Evolutionary conservation across 2,113 vertebrate species (phyloP).

Genomic region (Mormoops blainvillei): DNA sequence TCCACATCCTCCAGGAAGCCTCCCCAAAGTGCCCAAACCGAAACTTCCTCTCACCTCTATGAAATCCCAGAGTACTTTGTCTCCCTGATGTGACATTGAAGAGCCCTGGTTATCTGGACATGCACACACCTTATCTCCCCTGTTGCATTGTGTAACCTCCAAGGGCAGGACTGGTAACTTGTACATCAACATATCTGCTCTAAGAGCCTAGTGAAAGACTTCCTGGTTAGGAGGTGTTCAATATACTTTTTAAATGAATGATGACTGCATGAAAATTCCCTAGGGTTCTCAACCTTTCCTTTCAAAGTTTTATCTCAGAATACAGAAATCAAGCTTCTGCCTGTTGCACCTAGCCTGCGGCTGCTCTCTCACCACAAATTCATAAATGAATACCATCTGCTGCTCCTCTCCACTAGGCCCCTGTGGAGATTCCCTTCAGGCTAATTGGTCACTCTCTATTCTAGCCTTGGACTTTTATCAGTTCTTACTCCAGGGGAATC

Average conservation of each 20-base stretch:
- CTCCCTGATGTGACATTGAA: not conserved
- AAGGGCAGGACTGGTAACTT: not conserved
- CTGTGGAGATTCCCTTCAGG: not conserved
- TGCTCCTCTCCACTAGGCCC: not conserved
- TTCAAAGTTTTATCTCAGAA: conserved; percentile 29
- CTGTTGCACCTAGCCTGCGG: not conserved
- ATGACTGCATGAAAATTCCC: conserved; percentile 22
- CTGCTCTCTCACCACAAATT: not conserved
- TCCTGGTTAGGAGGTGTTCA: conserved; percentile 21
- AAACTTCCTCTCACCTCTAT: not conserved
- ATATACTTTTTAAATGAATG: conserved; percentile 38
- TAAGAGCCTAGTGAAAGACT: not conserved
- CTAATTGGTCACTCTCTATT: conserved; percentile 37
- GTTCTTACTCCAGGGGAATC: not conserved
- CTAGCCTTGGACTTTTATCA: not conserved
- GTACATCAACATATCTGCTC: not conserved
- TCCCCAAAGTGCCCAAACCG: rapidly evolving
- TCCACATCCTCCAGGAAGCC: not conserved
- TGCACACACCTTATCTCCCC: not conserved
- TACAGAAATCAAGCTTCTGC: not conserved
- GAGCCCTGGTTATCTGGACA: not conserved
- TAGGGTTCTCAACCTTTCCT: not conserved
- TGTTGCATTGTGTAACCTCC: not conserved
- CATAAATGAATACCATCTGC: conserved; percentile 59
- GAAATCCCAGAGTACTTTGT: not conserved